These are phyloP conservation scores for Trochalopteron elliotii DNA, from an alignment of 2,113 vertebrate species.

Conservation along the genomic window DNA sequence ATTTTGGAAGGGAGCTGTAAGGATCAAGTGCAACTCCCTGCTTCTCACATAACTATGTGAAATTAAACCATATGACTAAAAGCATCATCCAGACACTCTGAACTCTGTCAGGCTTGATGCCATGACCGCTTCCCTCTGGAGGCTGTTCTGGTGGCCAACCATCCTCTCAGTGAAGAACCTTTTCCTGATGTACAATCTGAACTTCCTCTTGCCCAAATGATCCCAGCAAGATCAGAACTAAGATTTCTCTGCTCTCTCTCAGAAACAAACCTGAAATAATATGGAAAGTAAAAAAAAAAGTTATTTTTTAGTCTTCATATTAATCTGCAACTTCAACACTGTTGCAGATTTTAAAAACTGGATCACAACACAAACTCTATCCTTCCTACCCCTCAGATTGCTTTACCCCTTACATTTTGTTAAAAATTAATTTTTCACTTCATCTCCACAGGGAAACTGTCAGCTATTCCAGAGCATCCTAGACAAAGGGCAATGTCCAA, in stretches of 20 bases:
- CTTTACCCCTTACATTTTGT: not conserved
- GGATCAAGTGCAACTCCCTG: not conserved
- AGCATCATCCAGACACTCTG: not conserved
- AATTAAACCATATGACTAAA: not conserved
- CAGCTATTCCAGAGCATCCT: not conserved
- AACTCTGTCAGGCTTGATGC: not conserved
- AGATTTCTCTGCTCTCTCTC: not conserved
- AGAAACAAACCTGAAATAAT: not conserved
- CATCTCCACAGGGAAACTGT: not conserved
- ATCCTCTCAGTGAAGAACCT: not conserved
- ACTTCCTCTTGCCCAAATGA: not conserved
- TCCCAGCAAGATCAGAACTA: not conserved
- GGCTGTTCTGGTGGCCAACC: fast-evolving
- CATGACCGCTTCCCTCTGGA: not conserved
- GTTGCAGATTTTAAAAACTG: not conserved
- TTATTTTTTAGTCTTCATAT: not conserved
- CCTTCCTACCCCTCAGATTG: not conserved
- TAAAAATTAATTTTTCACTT: not conserved
- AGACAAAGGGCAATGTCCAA: not conserved
- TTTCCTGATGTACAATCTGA: not conserved
- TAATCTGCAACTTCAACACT: not conserved
- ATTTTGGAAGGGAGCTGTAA: not conserved
- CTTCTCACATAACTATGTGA: not conserved
- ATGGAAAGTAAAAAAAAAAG: not conserved
- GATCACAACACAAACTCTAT: not conserved